These are phyloP conservation scores for Oopsacas minuta DNA, from an alignment of 37 sponge, comb jelly and placozoan species.

Conservation along the genomic window DNA sequence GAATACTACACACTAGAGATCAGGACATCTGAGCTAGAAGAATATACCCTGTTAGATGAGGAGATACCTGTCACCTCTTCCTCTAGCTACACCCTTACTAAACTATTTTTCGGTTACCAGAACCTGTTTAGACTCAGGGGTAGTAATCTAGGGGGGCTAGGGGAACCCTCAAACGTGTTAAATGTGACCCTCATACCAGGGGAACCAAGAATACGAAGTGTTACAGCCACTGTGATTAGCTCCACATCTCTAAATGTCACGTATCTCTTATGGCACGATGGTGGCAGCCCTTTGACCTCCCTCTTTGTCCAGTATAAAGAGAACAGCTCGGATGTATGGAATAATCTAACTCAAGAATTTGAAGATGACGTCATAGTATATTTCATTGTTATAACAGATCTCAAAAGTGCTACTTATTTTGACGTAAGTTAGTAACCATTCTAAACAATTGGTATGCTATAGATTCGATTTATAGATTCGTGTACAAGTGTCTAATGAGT, in stretches of 20 bases:
- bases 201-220: not conserved
- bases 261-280: conserved; percentile 7
- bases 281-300: not conserved
- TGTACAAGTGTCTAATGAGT: not conserved
- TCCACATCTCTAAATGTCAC: not conserved
- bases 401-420: not conserved
- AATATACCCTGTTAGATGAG: not conserved
- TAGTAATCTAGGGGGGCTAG: not conserved
- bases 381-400: not conserved
- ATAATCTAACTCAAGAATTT: not conserved
- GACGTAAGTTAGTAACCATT: not conserved
- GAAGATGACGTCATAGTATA: not conserved
- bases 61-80: not conserved
- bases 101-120: not conserved
- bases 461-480: not conserved
- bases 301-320: not conserved
- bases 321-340: not conserved
- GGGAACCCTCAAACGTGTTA: not conserved
- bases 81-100: not conserved
- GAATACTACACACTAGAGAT: not conserved
- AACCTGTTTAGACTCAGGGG: not conserved
- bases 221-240: not conserved
- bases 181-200: not conserved
- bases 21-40: not conserved
- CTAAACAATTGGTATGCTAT: not conserved